Base-by-base conservation (phyloP, 2,113 vertebrate genomes). In the Ictalurus furcatus region DNA sequence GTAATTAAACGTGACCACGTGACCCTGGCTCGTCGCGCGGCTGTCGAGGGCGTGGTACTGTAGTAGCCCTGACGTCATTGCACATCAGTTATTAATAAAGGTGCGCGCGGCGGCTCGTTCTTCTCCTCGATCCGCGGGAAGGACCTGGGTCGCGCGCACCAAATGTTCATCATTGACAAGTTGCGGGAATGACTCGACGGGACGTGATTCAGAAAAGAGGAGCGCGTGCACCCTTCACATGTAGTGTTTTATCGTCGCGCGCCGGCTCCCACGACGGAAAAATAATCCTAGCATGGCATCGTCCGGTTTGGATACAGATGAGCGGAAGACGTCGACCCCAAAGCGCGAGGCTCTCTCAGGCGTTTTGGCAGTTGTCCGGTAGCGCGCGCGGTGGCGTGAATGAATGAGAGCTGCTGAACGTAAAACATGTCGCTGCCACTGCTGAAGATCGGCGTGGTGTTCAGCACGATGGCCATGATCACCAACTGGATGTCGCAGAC, bases 401-500 rank as follows among this genome's bases (percentile, higher is more conserved):
- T 96, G 97, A 96, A 97, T 97, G 97, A 97, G 96, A 96, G 96
- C 93, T 95, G 94, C 88, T 91, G 90, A 90, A 90, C 91, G 93
- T 95, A 95, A 95, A 48, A 95, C 92, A 99, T 99, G 98, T 97
- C 97, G 94, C 97, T 98, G 95, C 97, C 98, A 93, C 94, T 99
- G 95, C 96, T 99, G 86, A 99, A 99, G 96, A 97, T 99, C 95
- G 98, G 98, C 92, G 97, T 98, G 90, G 97, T 99, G 95, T 98
- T 99, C 90, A 99, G 98, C 97, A 99, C 98, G 94, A 98, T 99
- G 98, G 98, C 98, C 90, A 98, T 99, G 98, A 98, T 99, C 94
- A 98, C 98, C 96, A 99, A 99, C 97, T 99, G 98, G 98, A 98
- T 99, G 98, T 99, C 98, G 95, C 98, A 99, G 96, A 99, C 98